A percentile compares a stretch with the other conserved stretches of the same genome.
Evolutionary conservation across 2,888 invertebrate genomes (phyloP).

Genomic region (Diachrysia chrysitis): DNA sequence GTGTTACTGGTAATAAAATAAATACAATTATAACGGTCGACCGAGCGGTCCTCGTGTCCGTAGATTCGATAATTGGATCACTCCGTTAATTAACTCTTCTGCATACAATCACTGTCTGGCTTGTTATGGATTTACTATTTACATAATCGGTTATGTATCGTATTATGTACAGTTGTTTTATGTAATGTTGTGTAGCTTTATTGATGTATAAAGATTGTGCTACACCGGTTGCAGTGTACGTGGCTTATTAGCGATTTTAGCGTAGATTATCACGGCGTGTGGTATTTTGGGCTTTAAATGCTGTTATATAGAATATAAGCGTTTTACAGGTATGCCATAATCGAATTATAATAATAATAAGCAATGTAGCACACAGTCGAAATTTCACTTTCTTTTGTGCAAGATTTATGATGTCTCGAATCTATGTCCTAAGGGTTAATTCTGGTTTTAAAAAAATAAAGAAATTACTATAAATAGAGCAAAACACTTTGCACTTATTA

Average conservation of each 20-base stretch:
- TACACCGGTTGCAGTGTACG: not conserved
- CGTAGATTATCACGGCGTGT: not conserved
- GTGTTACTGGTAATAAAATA: constrained; percentile 43
- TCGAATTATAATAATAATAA: too few relatives aligned
- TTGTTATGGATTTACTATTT: constrained; percentile 57
- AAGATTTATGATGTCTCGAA: too few relatives aligned
- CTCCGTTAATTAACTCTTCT: constrained; percentile 62
- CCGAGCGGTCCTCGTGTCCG: constrained; percentile 13
- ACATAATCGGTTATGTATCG: constrained; percentile 40
- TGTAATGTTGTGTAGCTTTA: constrained; percentile 22
- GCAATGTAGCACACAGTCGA: too few relatives aligned
- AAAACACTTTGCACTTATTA: not conserved
- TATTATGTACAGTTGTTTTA: constrained; percentile 19
- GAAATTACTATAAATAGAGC: too few relatives aligned
- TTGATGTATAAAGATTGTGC: not conserved
- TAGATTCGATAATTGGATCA: constrained; percentile 61
- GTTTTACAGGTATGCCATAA: too few relatives aligned
- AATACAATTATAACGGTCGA: constrained; percentile 44
- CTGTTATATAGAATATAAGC: too few relatives aligned
- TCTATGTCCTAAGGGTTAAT: too few relatives aligned
- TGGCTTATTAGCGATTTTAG: not conserved
- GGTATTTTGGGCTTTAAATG: not conserved
- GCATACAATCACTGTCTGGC: constrained; percentile 57
- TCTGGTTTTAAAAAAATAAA: too few relatives aligned
- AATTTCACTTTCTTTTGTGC: too few relatives aligned